Conservation (phyloP, 2,888 invertebrate genomes). For the Diplolepis rosae region DNA sequence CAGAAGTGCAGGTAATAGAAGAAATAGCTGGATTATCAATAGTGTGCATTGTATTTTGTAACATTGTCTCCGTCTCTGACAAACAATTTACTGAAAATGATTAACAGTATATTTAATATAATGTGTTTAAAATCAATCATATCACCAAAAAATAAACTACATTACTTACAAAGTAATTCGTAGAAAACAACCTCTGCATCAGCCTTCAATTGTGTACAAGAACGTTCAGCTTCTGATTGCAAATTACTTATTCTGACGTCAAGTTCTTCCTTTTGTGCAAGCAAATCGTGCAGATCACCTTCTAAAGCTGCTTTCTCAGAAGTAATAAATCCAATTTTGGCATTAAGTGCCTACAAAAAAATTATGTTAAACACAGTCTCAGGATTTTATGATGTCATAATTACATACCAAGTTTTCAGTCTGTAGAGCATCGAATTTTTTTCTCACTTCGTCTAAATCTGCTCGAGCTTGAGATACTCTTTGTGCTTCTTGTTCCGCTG, state of each 20-base stretch:
- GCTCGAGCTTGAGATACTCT: slow-evolving; percentile 67
- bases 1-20: slow-evolving; percentile 80
- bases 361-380: neutral
- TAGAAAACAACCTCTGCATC: slow-evolving; percentile 62
- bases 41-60: slow-evolving; percentile 77
- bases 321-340: slow-evolving; percentile 79
- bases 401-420: slow-evolving; percentile 67
- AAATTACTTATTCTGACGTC: slow-evolving; percentile 77
- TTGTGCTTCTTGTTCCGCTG: slow-evolving; percentile 68
- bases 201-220: slow-evolving; percentile 60
- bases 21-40: slow-evolving; percentile 82
- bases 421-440: slow-evolving; percentile 67
- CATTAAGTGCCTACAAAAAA: slow-evolving; percentile 77
- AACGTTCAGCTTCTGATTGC: slow-evolving; percentile 72
- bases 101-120: neutral
- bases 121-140: no score
- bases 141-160: neutral
- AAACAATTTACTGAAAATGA: slow-evolving; percentile 72
- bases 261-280: slow-evolving; percentile 81
- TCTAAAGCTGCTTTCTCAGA: slow-evolving; percentile 80
- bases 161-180: slow-evolving; percentile 66
- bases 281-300: slow-evolving; percentile 80
- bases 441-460: slow-evolving; percentile 68
- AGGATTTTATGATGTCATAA: slow-evolving; percentile 10
- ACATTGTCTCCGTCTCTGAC: slow-evolving; percentile 74